Base-by-base conservation (phyloP, 2,888 invertebrate genomes). In the Eupithecia pulchellata region DNA sequence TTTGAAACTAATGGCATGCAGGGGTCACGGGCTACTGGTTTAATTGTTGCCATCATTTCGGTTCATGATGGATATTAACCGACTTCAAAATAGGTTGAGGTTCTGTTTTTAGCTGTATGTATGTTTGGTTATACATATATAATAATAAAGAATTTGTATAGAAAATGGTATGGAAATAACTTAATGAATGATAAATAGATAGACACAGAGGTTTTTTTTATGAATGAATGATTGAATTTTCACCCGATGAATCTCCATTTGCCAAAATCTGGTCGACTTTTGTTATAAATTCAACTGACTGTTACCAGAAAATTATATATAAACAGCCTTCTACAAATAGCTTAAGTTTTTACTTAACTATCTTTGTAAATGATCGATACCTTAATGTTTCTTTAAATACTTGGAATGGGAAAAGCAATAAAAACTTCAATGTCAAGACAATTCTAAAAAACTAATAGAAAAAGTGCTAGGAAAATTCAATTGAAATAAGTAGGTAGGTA, bases 1-100 rank as follows among this genome's bases (percentile, higher is more conserved):
- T 82, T 86, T 85, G 82, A 77, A 71, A 80, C 79, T 79, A 82
- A 83, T 78, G 78, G 74, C 77, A 69, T 74, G 76, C 78, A 75
- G 36, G 25, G 67, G 68, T 72, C 52, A 60, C 42, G 36, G 58
- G 66, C 47, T 36, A 62, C 11, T 64, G 25, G n/a, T 36, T 30
- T 66, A 47, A 66, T 63, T 65, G 57, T 62, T 68, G 68, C 62
- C 71, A 32, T 57, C 30, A 68, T 71, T 57, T 63, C 9, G 14
- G 20, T 62, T 27, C 5, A 62, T 39, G 17, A 34, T 6, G 8
- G 34, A n/a, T n/a, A n/a, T n/a, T n/a, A n/a, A n/a, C n/a, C n/a
- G n/a, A n/a, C n/a, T n/a, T n/a, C n/a, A n/a, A n/a, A n/a, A n/a
- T n/a, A n/a, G n/a, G n/a, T n/a, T n/a, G n/a, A n/a, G n/a, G n/a